phyloP scores from a whole-genome alignment of 2,888 invertebrate species.

The Drosophila tripunctata region DNA sequence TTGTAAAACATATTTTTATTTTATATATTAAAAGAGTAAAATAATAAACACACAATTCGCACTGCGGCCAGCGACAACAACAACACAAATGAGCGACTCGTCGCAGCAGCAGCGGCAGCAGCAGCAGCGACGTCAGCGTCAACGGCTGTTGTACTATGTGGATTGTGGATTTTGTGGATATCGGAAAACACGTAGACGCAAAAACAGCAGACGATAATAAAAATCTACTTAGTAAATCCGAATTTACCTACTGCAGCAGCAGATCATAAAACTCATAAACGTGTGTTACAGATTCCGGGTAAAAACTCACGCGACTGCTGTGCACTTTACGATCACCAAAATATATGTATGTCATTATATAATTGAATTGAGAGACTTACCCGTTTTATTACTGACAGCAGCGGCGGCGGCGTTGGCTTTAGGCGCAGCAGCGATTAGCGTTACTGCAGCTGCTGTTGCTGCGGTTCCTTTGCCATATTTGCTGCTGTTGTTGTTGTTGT shows the following conservation, averaged over 20 bases:
- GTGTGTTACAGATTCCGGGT: too few relatives aligned
- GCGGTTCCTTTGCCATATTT: conserved; percentile 13
- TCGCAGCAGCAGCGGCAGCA: conserved; percentile 22
- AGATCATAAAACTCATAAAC: too few relatives aligned
- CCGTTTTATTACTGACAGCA: conserved; percentile 12
- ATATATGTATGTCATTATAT: conserved; percentile 28
- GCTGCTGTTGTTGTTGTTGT: conserved; percentile 10
- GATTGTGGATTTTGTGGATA: background rate
- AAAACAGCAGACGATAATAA: too few relatives aligned
- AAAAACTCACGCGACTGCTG: background rate
- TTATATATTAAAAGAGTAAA: too few relatives aligned
- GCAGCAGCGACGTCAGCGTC: conserved; percentile 21
- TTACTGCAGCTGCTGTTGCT: conserved; percentile 14
- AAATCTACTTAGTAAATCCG: too few relatives aligned
- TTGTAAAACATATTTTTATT: too few relatives aligned
- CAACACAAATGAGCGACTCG: conserved; percentile 49
- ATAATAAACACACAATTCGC: conserved; percentile 16
- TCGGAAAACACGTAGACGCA: too few relatives aligned
- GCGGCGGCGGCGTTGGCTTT: background rate
- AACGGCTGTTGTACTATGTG: too few relatives aligned
- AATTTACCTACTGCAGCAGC: too few relatives aligned
- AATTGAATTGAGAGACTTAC: conserved; percentile 33
- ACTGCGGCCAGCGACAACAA: conserved; percentile 32
- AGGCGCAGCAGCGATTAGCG: conserved; percentile 21
- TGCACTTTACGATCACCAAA: background rate